A percentile compares a stretch with the other conserved stretches of the same genome.
These are phyloP conservation scores for Indri indri DNA, from an alignment of 2,113 vertebrate genomes.

Conservation along the genomic window DNA sequence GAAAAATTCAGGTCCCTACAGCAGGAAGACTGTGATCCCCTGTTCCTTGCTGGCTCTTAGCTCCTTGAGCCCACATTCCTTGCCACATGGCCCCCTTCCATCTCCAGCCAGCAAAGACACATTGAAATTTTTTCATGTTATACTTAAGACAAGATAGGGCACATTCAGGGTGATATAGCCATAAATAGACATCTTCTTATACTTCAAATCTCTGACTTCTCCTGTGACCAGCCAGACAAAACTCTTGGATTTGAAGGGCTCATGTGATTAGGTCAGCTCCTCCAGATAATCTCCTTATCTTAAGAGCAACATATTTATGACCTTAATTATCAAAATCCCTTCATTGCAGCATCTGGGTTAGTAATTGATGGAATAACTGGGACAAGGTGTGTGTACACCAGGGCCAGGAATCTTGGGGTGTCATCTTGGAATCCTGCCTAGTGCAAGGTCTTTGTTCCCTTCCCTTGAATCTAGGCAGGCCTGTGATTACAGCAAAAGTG, in stretches of 20 bases:
- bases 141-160: neutral
- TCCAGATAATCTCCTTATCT: neutral
- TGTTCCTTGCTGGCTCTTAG: neutral
- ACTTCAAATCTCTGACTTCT: neutral
- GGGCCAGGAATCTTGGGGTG: neutral
- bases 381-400: neutral
- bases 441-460: neutral
- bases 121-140: neutral
- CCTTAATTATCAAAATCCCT: neutral
- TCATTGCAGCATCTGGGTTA: neutral
- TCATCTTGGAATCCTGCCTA: neutral
- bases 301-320: neutral
- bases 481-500: neutral
- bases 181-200: neutral
- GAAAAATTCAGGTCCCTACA: neutral
- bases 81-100: neutral
- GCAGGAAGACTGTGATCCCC: neutral
- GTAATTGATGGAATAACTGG: neutral
- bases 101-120: neutral
- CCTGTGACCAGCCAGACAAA: neutral
- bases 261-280: neutral
- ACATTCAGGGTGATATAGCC: too few species aligned
- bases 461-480: neutral
- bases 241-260: neutral
- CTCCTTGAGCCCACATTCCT: neutral